Percentiles rank a stretch among this genome's conserved stretches.
phyloP scores from a whole-genome alignment of 2,797 vertebrate species.

The Rhincodon typus region DNA sequence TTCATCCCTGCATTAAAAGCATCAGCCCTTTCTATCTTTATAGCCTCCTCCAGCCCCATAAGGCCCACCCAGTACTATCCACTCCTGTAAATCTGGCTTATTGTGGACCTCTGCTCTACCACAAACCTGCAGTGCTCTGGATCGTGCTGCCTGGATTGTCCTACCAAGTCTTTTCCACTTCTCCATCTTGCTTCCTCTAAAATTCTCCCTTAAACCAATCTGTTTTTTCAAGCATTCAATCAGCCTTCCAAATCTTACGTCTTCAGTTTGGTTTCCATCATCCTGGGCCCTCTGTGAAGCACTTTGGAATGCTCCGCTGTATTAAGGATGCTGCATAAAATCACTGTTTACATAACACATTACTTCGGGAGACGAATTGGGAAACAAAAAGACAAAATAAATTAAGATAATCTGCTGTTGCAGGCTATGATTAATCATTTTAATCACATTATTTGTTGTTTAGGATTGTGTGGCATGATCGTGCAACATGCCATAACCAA shows the following conservation, averaged over 20 bases:
- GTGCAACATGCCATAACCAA: not conserved
- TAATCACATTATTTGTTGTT: not conserved
- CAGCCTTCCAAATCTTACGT: not conserved
- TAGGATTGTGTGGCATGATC: not conserved
- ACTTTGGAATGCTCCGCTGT: not conserved
- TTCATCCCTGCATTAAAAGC: not conserved
- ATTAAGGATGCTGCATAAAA: not conserved
- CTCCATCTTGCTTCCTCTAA: not conserved
- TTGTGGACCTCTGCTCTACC: not conserved
- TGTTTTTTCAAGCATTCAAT: not conserved
- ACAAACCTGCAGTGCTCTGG: not conserved
- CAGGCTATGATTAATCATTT: not conserved
- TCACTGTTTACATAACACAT: not conserved
- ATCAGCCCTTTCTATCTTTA: too few species aligned
- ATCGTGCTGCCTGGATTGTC: not conserved
- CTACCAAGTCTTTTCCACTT: not conserved
- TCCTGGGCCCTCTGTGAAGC: not conserved
- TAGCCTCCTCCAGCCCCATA: not conserved
- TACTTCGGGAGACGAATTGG: not conserved
- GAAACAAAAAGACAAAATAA: not conserved
- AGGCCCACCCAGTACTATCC: not conserved
- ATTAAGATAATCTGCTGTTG: not conserved
- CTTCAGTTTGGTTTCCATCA: not conserved
- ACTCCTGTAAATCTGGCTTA: not conserved
- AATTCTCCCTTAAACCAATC: not conserved